phyloP scores from a whole-genome alignment of 1,140 invertebrate genomes.

The Micrasema minimum region DNA sequence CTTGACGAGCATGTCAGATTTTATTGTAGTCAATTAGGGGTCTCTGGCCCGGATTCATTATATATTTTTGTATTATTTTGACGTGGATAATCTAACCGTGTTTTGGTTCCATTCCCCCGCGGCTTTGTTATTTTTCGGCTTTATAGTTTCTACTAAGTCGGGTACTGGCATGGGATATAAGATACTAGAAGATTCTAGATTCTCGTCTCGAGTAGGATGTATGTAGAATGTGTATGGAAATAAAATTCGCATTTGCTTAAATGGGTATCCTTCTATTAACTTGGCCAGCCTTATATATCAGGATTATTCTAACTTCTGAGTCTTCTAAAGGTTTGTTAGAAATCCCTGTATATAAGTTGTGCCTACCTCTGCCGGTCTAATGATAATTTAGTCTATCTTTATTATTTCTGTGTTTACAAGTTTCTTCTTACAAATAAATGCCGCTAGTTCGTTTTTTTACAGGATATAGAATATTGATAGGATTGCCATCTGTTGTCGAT shows the following conservation, averaged over 20 bases:
- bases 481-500: not conserved
- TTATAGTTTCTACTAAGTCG: no score
- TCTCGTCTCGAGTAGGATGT: no score
- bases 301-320: not conserved
- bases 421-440: not conserved
- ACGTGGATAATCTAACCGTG: slow-evolving; percentile 50
- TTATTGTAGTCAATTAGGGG: slow-evolving; percentile 52
- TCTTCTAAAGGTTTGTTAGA: no score
- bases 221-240: slow-evolving; percentile 28
- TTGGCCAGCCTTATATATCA: slow-evolving; percentile 11
- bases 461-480: not conserved
- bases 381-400: not conserved
- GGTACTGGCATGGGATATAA: no score
- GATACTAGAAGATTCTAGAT: no score
- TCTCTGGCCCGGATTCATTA: slow-evolving; percentile 40
- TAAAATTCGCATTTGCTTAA: slow-evolving; percentile 43
- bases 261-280: slow-evolving; percentile 28
- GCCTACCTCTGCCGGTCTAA: not conserved
- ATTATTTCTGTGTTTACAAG: not conserved
- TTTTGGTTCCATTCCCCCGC: slow-evolving; percentile 41
- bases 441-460: not conserved
- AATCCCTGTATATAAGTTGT: no score
- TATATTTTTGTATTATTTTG: slow-evolving; percentile 54
- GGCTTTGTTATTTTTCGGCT: slow-evolving; percentile 43
- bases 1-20: slow-evolving; percentile 34